Evolutionary conservation across 2,888 invertebrate species (phyloP), one percentile per base, ranked within the genome.

Genomic region (Limnephilus marmoratus): DNA sequence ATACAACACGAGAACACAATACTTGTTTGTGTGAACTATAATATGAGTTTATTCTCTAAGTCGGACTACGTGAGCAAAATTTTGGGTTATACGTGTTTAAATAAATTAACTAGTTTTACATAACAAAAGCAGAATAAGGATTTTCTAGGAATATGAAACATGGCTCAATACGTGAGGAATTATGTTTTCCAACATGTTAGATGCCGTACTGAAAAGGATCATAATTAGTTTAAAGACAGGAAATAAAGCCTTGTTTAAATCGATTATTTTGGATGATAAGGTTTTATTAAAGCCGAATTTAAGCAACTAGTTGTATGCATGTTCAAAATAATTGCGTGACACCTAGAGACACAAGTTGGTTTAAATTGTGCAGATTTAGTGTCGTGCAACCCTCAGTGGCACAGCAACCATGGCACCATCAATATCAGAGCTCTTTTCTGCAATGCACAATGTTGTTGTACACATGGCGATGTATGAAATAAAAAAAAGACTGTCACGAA

Each of bases 121-220:
- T 83, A 83, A 37, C 24, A 34, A 37, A 83, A 83, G 34, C 82
- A 37, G 31, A 18, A 24, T 11, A 83, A 83, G 2, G 34, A 37
- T 83, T 82, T 68, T 37, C 37, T 24, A 83, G 83, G 83, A 83
- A 83, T 34, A 37, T 83, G n/a, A 83, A 37, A 83, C 11, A 34
- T 37, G 37, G 15, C 12, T 24, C 24, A 24, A 68, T 24, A 68
- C 68, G 24, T n/a, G 24, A 68, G 68, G 7, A 68, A 9, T n/a
- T 68, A 31, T 31, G 9, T 68, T 68, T 68, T n/a, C 24, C 9
- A 1, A n/a, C 68, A n/a, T 68, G 68, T 68, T 68, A n/a, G 24
- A 68, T n/a, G 68, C 68, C 68, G n/a, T 68, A 24, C 68, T 68
- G 68, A 68, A 68, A 24, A n/a, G 1, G 1, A n/a, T 7, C 24